Percentiles rank a stretch among this genome's conserved stretches.
Conservation (phyloP, 2,113 vertebrate species). For the Motacilla tschutschensis region DNA sequence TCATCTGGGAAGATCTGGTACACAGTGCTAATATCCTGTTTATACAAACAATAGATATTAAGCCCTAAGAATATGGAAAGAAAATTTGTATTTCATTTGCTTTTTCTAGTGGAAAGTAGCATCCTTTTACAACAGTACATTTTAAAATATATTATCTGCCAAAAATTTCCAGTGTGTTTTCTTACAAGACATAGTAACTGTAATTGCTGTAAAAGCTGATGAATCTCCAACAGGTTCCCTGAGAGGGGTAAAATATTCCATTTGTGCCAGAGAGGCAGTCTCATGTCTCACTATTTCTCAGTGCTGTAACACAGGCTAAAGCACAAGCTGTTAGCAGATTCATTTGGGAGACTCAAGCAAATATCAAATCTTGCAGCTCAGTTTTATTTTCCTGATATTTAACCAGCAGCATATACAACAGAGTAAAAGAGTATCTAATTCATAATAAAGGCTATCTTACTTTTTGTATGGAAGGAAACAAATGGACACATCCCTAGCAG, state of each 20-base stretch:
- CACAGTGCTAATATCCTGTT: slow-evolving; percentile 92
- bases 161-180: neutral
- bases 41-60: slow-evolving; percentile 32
- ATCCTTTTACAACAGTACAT: neutral
- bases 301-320: neutral
- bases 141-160: neutral
- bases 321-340: neutral
- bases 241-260: neutral
- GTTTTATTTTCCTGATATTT: neutral
- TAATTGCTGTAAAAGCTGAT: neutral
- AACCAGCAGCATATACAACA: neutral
- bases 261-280: neutral
- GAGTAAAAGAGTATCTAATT: neutral
- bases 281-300: neutral
- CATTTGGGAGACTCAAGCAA: neutral
- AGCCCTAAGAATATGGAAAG: neutral
- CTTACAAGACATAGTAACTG: neutral
- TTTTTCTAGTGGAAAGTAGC: neutral
- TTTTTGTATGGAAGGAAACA: neutral
- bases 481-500: neutral
- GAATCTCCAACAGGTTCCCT: neutral
- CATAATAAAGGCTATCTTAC: neutral
- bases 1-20: slow-evolving; percentile 98
- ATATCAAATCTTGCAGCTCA: neutral
- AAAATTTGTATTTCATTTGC: neutral